These are phyloP conservation scores for Drosophila subpulchrella DNA, from an alignment of 1,140 invertebrate species.

Conservation along the genomic window DNA sequence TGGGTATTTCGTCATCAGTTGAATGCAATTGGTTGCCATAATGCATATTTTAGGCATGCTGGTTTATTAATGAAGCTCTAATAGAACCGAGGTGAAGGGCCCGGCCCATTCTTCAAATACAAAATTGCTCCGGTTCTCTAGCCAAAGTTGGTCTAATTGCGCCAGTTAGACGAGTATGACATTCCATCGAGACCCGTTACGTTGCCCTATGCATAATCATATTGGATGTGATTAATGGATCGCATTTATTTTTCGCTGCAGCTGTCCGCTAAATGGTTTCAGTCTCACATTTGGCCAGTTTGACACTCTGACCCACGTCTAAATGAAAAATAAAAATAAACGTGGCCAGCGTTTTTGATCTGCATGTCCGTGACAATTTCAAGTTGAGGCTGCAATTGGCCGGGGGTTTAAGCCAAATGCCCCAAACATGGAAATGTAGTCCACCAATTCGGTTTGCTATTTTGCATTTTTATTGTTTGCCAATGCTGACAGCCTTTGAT, in stretches of 20 bases:
- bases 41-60: constrained; percentile 33
- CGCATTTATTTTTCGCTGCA: constrained; percentile 34
- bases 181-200: constrained; percentile 47
- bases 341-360: constrained; percentile 43
- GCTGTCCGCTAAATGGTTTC: constrained; percentile 47
- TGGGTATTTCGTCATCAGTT: constrained; percentile 31
- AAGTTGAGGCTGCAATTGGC: constrained; percentile 50
- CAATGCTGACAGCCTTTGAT: constrained; percentile 77
- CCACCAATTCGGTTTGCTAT: constrained; percentile 65
- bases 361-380: constrained; percentile 61
- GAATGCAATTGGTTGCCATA: constrained; percentile 22
- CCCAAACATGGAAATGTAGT: constrained; percentile 75
- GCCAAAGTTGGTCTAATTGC: constrained; percentile 41
- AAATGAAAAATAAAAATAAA: constrained; percentile 13
- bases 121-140: constrained; percentile 24
- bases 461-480: constrained; percentile 80
- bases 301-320: constrained; percentile 66
- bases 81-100: constrained; percentile 39
- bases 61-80: constrained; percentile 38
- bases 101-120: constrained; percentile 18
- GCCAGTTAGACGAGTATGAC: constrained; percentile 47
- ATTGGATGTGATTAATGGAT: constrained; percentile 62
- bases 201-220: constrained; percentile 56
- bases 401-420: constrained; percentile 4
- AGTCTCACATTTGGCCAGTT: constrained; percentile 37